These are phyloP conservation scores for Sebastiscus albofasciatus DNA, from an alignment of 2,797 vertebrate genomes.

Conservation along the genomic window DNA sequence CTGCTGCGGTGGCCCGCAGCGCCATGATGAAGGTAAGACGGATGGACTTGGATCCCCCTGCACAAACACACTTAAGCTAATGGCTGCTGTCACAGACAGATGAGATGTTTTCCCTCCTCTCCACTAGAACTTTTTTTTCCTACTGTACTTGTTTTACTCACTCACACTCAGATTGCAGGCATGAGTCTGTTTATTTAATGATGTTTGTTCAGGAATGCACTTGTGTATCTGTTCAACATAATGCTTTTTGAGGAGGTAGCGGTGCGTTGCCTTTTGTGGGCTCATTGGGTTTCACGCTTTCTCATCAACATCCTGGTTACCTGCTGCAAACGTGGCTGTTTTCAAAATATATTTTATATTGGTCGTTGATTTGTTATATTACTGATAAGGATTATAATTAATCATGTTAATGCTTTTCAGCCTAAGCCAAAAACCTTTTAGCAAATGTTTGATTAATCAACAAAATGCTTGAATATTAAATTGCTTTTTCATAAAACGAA, in stretches of 20 bases:
- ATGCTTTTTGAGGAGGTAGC: conserved; percentile 1
- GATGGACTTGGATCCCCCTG: conserved; percentile 47
- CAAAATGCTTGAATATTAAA: background rate
- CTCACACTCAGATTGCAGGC: conserved; percentile 9
- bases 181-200: conserved; percentile 21
- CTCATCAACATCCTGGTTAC: conserved; percentile 4
- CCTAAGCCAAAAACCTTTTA: background rate
- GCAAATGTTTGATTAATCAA: background rate
- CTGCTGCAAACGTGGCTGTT: background rate
- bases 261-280: background rate
- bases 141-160: conserved; percentile 20
- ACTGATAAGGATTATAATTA: background rate
- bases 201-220: conserved; percentile 10
- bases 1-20: conserved; percentile 92
- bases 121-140: conserved; percentile 3
- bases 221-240: background rate
- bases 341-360: background rate
- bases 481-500: background rate
- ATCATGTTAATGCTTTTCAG: background rate
- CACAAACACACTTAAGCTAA: conserved; percentile 72
- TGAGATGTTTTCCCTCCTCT: conserved; percentile 13
- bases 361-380: background rate
- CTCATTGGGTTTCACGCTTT: conserved; percentile 2
- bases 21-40: conserved; percentile 96
- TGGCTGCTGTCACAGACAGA: conserved; percentile 53